Evolutionary conservation across 2,113 vertebrate genomes (phyloP), one percentile per base, ranked within the genome.

Genomic region (Sander lucioperca): DNA sequence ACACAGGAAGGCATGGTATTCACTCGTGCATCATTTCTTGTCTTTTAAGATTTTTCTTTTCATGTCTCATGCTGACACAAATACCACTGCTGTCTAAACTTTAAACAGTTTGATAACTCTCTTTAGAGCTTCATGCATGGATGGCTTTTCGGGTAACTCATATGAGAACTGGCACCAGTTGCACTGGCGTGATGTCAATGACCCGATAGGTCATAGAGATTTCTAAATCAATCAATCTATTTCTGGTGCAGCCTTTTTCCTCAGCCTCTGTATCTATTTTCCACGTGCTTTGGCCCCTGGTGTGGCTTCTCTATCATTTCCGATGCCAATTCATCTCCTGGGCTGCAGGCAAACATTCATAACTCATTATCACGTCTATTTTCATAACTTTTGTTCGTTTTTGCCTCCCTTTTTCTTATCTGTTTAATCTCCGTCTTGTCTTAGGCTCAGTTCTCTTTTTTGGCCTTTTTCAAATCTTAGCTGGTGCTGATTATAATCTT

Each of bases 221-320:
- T 65, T 89, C 68, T 84, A 77, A 92, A 87, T 88, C 66, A 58
- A 61, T 79, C 62, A 66, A 50, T 73, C 80, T 88, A 85, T 88
- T 84, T 83, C 53, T 90, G 86, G 69, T 16, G 5, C 68, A 73
- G 77, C 64, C 25, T 67, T 80, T 43, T 88, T 58, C 23, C 27
- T 84, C 56, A 36, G 77, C 21, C 53, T 80, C 72, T 70, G 16
- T 61, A 78, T 86, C 39, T 76, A 71, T 89, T 82, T 88, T 84
- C 77, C n/a, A 87, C 50, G 36, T 36, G 66, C 50, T 64, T 53
- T 58, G 62, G 23, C 33, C n/a, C 30, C n/a, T 47, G 18, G 4
- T 62, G 69, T 72, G 25, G 43, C 51, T 27, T 50, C 23, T 47
- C 53, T 70, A 68, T 71, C 3, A 53, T 84, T 66, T 57, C 43